Evolutionary conservation across 2,113 vertebrate genomes (phyloP).

Genomic region (Argyrosomus japonicus): DNA sequence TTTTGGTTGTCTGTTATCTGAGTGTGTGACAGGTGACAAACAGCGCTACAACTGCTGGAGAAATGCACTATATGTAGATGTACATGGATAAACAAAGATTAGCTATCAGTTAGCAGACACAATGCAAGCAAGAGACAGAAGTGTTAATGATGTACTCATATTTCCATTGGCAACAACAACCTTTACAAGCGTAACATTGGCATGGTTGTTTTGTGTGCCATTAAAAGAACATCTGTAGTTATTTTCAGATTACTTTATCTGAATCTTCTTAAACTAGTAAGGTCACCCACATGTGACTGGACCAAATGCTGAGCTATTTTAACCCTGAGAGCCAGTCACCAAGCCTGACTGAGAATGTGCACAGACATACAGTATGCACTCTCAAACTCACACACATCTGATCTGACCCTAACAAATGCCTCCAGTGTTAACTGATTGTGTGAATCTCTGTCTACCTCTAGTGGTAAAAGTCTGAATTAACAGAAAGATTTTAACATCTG

Average conservation of each 20-base stretch:
- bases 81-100: neutral
- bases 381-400: constrained; percentile 4
- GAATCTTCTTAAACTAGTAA: constrained; percentile 17
- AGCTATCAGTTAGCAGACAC: neutral
- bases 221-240: constrained; percentile 22
- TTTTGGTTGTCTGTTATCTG: constrained; percentile 35
- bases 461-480: constrained; percentile 47
- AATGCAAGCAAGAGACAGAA: neutral
- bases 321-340: constrained; percentile 31
- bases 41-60: neutral
- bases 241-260: constrained; percentile 51
- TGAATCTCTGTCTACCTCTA: constrained; percentile 67
- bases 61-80: neutral
- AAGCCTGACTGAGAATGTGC: constrained; percentile 32
- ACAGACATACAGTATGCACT: constrained; percentile 1
- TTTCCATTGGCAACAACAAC: neutral
- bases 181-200: neutral
- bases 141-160: neutral
- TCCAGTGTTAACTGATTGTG: neutral
- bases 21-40: constrained; percentile 15
- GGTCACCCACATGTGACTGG: constrained; percentile 42
- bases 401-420: constrained; percentile 19
- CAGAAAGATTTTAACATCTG: neutral
- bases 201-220: constrained; percentile 6
- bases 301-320: constrained; percentile 66